These are phyloP conservation scores for Pachyuromys duprasi DNA, from an alignment of 2,797 vertebrate genomes.

Conservation along the genomic window DNA sequence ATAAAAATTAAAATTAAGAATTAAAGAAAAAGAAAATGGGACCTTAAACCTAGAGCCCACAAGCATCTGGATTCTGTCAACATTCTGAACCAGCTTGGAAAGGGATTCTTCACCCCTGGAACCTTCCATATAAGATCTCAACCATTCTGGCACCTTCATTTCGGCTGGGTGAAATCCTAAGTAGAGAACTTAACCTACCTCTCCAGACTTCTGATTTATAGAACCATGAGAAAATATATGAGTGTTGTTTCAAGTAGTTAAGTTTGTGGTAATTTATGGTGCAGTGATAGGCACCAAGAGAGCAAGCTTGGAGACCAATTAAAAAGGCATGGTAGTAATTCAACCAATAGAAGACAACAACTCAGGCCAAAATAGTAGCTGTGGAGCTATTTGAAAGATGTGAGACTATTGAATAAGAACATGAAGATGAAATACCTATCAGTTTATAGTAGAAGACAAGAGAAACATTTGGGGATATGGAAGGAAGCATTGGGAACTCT, in stretches of 20 bases:
- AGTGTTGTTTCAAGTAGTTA: slow-evolving; percentile 23
- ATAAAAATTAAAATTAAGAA: no score
- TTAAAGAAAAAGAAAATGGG: not conserved
- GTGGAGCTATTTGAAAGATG: slow-evolving; percentile 15
- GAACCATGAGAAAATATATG: not conserved
- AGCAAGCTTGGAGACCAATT: slow-evolving; percentile 36
- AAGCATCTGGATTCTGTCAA: slow-evolving; percentile 15
- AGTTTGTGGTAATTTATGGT: not conserved
- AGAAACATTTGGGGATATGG: not conserved
- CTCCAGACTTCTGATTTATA: slow-evolving; percentile 1
- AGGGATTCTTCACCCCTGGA: not conserved
- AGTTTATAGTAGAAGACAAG: not conserved
- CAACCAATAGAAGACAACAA: slow-evolving; percentile 12
- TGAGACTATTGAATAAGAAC: not conserved
- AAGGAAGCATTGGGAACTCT: not conserved
- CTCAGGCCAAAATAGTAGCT: slow-evolving; percentile 22
- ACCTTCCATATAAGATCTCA: not conserved
- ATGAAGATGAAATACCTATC: not conserved
- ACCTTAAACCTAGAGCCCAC: not conserved
- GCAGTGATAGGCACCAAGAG: not conserved
- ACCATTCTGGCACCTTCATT: not conserved
- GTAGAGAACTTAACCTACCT: not conserved
- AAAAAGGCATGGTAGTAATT: slow-evolving; percentile 20
- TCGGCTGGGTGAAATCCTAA: slow-evolving; percentile 2
- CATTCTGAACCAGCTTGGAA: not conserved